A percentile compares a stretch with the other conserved stretches of the same genome.
These are phyloP conservation scores for Sipha maydis DNA, from an alignment of 2,888 invertebrate genomes.

Conservation along the genomic window DNA sequence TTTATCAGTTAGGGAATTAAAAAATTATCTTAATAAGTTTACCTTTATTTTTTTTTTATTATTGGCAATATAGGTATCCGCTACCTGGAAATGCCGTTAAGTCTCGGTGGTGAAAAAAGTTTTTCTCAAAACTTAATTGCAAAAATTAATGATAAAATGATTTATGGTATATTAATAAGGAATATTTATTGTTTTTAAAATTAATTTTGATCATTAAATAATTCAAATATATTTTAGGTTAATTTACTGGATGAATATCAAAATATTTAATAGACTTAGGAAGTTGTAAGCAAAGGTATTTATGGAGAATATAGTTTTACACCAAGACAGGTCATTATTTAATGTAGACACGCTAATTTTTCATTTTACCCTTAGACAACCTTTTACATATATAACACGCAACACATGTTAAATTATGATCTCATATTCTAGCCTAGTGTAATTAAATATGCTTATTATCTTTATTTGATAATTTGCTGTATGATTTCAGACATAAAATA, in stretches of 20 bases:
- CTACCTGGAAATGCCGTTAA: too few species aligned
- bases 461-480: constrained; percentile 2
- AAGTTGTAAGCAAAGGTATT: neutral
- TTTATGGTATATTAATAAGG: too few species aligned
- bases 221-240: neutral
- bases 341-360: neutral
- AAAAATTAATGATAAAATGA: too few species aligned
- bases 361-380: neutral
- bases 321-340: neutral
- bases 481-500: neutral
- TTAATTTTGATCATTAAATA: neutral
- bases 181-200: too few species aligned
- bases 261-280: neutral
- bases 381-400: neutral
- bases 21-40: too few species aligned
- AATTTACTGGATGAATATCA: neutral
- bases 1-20: too few species aligned
- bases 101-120: too few species aligned
- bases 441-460: neutral
- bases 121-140: too few species aligned
- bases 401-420: neutral
- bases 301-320: constrained; percentile 9
- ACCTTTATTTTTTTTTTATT: too few species aligned
- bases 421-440: neutral
- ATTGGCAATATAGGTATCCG: too few species aligned